Base-by-base conservation (phyloP, 2,113 vertebrate species). In the Cricetomys ansorgei region DNA sequence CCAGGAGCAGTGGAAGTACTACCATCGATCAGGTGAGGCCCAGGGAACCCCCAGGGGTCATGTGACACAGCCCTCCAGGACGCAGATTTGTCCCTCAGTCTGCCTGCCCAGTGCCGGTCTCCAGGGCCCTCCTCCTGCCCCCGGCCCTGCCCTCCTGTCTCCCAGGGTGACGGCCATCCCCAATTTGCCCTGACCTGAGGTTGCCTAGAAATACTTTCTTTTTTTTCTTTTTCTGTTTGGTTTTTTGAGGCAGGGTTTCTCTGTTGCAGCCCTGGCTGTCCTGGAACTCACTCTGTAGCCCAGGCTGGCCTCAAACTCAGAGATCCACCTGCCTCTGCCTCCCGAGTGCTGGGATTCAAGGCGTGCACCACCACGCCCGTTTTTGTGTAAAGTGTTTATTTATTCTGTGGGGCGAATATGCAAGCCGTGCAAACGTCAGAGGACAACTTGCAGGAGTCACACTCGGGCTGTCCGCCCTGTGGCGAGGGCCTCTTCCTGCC, bases 21-120 rank as follows among this genome's bases (percentile, higher is more conserved):
- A 99, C 97, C 98, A 97, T 91, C 98, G 95, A 76, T 99, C 99
- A 98, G 98, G 99, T 99, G 88, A 87, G 97, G 59, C 34, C 0
- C 15, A 2, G 2, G 25, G 45, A 27, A 17, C 6, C 40, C 25
- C 23, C 34, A 53, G 45, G 43, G 48, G 17, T 67, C 29, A 43
- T 7, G 2, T 2, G 19, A 65, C 59, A 64, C 40, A 64, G 57
- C 67, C 17, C 11, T 45, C 84, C 7, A 2, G 23, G 65, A 50
- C 3, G 31, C 37, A 25, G 3, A 67, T 48, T 12, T 21, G 1
- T n/a, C 1, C 27, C 37, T 89, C 59, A 5, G 40, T 59, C 64
- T 0, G 3, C 40, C 59, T 31, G 45, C 19, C 59, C 25, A 31
- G 15, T 57, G 17, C 62, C 21, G 1, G 13, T 34, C 19, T 67